A percentile compares a stretch with the other conserved stretches of the same genome.
Conservation (phyloP, 2,888 invertebrate genomes). For the Microdon myrmicae region DNA sequence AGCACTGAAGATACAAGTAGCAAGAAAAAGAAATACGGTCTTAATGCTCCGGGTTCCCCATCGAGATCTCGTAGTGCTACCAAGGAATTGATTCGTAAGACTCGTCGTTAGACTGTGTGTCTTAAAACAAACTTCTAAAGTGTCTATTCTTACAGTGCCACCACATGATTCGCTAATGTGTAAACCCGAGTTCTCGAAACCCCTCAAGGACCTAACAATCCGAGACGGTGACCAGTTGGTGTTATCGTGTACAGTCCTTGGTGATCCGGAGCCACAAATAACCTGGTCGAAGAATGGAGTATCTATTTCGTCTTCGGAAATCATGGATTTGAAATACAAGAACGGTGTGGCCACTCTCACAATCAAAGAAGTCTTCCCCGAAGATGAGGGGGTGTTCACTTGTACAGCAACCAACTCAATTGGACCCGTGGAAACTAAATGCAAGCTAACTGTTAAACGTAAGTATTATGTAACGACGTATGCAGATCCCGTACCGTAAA, state of each 20-base stretch:
- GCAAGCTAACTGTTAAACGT: slow-evolving; percentile 87
- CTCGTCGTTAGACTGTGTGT: not conserved
- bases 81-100: slow-evolving; percentile 78
- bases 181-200: slow-evolving; percentile 84
- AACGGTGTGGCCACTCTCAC: slow-evolving; percentile 86
- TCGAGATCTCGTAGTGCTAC: slow-evolving; percentile 89
- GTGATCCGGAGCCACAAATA: slow-evolving; percentile 93
- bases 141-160: slow-evolving; percentile 79
- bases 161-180: slow-evolving; percentile 89
- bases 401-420: slow-evolving; percentile 93
- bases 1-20: slow-evolving; percentile 61
- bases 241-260: slow-evolving; percentile 84
- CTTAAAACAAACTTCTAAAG: no score
- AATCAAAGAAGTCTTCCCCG: slow-evolving; percentile 94
- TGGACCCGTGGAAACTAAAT: slow-evolving; percentile 85
- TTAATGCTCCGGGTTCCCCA: slow-evolving; percentile 81
- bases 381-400: slow-evolving; percentile 90
- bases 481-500: no score
- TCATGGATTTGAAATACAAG: slow-evolving; percentile 91
- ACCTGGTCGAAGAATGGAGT: slow-evolving; percentile 91
- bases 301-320: slow-evolving; percentile 78
- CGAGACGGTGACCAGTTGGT: slow-evolving; percentile 89
- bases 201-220: slow-evolving; percentile 78
- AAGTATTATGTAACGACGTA: no score
- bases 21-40: slow-evolving; percentile 74